Evolutionary conservation across 2,797 vertebrate genomes (phyloP).

Genomic region (Sebastes hubbsi): DNA sequence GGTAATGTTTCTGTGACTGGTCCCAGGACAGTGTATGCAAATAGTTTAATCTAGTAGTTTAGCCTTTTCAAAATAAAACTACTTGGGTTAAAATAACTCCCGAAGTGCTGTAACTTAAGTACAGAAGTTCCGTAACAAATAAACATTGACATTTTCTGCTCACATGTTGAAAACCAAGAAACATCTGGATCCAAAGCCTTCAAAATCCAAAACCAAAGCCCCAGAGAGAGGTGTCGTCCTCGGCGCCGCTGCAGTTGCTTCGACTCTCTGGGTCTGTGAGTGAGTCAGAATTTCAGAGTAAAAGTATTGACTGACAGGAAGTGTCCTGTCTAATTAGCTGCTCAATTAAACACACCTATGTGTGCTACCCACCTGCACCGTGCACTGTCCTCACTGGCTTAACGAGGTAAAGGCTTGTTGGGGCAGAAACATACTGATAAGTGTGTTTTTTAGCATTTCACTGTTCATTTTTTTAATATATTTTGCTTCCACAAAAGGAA

Average conservation of each 20-base stretch:
- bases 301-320: not conserved
- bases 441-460: not conserved
- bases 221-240: not conserved
- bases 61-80: no score
- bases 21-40: not conserved
- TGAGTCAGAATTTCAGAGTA: not conserved
- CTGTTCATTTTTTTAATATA: not conserved
- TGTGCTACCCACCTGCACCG: not conserved
- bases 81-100: no score
- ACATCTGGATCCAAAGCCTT: not conserved
- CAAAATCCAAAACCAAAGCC: not conserved
- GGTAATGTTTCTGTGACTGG: not conserved
- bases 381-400: not conserved
- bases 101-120: not conserved
- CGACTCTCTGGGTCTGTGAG: not conserved
- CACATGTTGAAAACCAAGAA: not conserved
- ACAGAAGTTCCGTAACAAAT: not conserved
- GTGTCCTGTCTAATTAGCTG: not conserved
- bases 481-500: slow-evolving; percentile 4
- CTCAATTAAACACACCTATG: not conserved
- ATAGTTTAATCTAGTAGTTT: not conserved
- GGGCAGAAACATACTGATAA: not conserved
- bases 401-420: not conserved
- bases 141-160: not conserved
- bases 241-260: not conserved